A percentile compares a stretch with the other conserved stretches of the same genome.
phyloP scores from a whole-genome alignment of 2,797 vertebrate species.

The Apogon talboti region DNA sequence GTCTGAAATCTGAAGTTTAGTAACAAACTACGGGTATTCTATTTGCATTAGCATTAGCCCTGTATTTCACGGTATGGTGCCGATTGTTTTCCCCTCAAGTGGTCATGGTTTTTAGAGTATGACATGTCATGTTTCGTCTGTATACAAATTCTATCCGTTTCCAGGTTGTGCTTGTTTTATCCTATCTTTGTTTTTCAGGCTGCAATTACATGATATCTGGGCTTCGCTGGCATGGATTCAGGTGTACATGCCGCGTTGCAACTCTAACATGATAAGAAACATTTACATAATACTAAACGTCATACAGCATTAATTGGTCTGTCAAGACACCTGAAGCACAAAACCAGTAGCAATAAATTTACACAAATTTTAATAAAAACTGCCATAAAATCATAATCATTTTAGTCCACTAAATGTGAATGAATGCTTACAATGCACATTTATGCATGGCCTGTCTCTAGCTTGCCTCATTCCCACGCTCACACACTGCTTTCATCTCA shows the following conservation, averaged over 20 bases:
- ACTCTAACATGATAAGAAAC: not conserved
- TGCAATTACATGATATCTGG: not conserved
- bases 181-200: not conserved
- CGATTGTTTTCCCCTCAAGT: too few species aligned
- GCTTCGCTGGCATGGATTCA: not conserved
- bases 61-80: too few species aligned
- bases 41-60: too few species aligned
- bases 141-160: constrained; percentile 1
- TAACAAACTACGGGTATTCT: too few species aligned
- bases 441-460: constrained; percentile 29
- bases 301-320: constrained; percentile 16
- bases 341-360: constrained; percentile 16
- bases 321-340: constrained; percentile 21
- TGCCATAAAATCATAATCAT: constrained; percentile 38
- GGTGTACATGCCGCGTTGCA: not conserved
- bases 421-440: constrained; percentile 40
- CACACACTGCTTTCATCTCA: constrained; percentile 17
- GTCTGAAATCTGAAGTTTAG: too few species aligned
- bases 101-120: too few species aligned
- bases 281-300: constrained; percentile 31
- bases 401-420: constrained; percentile 31
- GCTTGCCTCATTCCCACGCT: constrained; percentile 2
- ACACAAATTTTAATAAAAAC: constrained; percentile 38
- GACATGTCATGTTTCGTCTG: not conserved
- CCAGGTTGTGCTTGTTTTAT: not conserved